Evolutionary conservation across 2,888 invertebrate species (phyloP), one percentile per base, ranked within the genome.

Genomic region (Suillia variegata): DNA sequence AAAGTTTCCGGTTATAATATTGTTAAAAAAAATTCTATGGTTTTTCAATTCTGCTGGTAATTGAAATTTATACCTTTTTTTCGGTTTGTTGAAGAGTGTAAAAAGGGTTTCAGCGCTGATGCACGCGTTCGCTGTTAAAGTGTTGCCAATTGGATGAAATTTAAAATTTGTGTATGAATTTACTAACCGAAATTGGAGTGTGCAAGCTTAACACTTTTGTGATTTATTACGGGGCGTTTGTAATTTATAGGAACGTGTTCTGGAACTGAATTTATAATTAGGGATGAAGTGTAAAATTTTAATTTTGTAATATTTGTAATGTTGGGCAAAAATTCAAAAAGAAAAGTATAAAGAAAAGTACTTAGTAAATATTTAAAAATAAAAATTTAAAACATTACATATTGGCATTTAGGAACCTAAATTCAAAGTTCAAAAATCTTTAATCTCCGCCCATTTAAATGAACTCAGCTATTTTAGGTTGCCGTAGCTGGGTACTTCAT

Each of bases 401-500:
- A n/a, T n/a, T n/a, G n/a, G n/a, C n/a, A n/a, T n/a, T n/a, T n/a
- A n/a, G n/a, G n/a, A n/a, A n/a, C n/a, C n/a, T n/a, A n/a, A n/a
- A n/a, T n/a, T n/a, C n/a, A n/a, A n/a, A n/a, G n/a, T n/a, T n/a
- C n/a, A n/a, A n/a, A n/a, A n/a, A n/a, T n/a, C n/a, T n/a, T n/a
- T n/a, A n/a, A n/a, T n/a, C n/a, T n/a, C n/a, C n/a, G n/a, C n/a
- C n/a, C n/a, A n/a, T n/a, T n/a, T n/a, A n/a, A n/a, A n/a, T n/a
- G n/a, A n/a, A n/a, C n/a, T n/a, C n/a, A n/a, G n/a, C n/a, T n/a
- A n/a, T n/a, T n/a, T n/a, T n/a, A n/a, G n/a, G n/a, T n/a, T n/a
- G n/a, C n/a, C n/a, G n/a, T n/a, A n/a, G n/a, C n/a, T n/a, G 5
- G 13, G 24, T 5, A 31, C 55, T 49, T 49, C 53, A 58, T 58